These are phyloP conservation scores for Phoxinus phoxinus DNA, from an alignment of 2,113 vertebrate species.

Conservation along the genomic window DNA sequence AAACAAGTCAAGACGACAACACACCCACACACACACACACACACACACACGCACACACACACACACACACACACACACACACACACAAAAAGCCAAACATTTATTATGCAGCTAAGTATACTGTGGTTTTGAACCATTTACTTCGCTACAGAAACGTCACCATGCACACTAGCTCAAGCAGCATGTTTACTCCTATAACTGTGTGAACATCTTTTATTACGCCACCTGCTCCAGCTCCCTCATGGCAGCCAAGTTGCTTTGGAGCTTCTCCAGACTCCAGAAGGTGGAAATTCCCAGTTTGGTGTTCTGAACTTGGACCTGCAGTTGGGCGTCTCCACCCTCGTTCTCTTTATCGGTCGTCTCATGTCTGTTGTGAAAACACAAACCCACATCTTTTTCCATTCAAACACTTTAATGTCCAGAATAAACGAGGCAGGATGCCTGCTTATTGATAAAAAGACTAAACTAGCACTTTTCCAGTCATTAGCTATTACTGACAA, in stretches of 20 bases:
- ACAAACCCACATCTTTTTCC: neutral
- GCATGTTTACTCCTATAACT: neutral
- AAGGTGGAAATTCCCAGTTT: constrained; percentile 88
- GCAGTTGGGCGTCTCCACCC: constrained; percentile 63
- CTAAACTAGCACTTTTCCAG: neutral
- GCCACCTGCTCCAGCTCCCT: constrained; percentile 89
- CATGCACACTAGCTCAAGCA: neutral
- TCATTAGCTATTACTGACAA: neutral
- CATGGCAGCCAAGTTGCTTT: constrained; percentile 89
- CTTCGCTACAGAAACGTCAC: neutral
- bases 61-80: no score
- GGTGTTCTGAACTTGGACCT: constrained; percentile 87
- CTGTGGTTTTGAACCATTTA: neutral
- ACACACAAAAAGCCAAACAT: no score
- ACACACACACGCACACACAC: no score
- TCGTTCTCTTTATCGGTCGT: constrained; percentile 64
- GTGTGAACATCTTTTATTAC: neutral
- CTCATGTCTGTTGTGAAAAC: constrained; percentile 78
- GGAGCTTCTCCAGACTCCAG: constrained; percentile 94
- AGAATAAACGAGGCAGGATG: neutral
- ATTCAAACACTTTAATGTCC: neutral
- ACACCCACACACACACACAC: no score
- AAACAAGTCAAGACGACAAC: no score
- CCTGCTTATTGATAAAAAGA: neutral
- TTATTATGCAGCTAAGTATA: no score